These are phyloP conservation scores for Caenorhabditis japonica DNA, from an alignment of 2,888 invertebrate genomes.

Conservation along the genomic window DNA sequence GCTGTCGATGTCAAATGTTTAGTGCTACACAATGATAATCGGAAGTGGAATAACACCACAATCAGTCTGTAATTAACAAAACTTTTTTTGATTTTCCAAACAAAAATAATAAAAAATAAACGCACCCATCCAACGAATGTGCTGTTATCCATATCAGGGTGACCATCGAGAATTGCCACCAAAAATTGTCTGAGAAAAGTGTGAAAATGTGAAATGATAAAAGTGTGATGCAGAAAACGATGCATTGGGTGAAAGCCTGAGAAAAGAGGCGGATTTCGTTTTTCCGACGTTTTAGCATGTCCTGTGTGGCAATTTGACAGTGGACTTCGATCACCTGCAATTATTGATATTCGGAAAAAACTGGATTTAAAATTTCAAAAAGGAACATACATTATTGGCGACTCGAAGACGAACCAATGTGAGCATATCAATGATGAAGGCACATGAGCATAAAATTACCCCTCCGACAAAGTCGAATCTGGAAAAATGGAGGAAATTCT, in stretches of 20 bases:
- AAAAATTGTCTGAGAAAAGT: slow-evolving; percentile 35
- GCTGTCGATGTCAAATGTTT: slow-evolving; percentile 28
- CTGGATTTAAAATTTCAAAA: background rate
- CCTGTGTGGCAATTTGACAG: slow-evolving; percentile 10
- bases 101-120: background rate
- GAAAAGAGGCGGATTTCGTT: slow-evolving; percentile 43
- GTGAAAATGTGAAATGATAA: slow-evolving; percentile 43
- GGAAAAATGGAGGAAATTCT: background rate
- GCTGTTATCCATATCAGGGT: slow-evolving; percentile 46
- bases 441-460: slow-evolving; percentile 26
- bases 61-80: slow-evolving; percentile 26
- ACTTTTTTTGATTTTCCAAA: background rate
- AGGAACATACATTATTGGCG: slow-evolving; percentile 33
- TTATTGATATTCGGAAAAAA: too few relatives aligned
- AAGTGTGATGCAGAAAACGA: slow-evolving; percentile 39
- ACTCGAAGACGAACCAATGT: slow-evolving; percentile 25
- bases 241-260: slow-evolving; percentile 45
- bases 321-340: slow-evolving; percentile 23
- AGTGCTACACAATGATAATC: slow-evolving; percentile 17
- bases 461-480: slow-evolving; percentile 47
- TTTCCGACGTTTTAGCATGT: slow-evolving; percentile 28
- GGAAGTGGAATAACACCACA: slow-evolving; percentile 44
- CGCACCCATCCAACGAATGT: slow-evolving; percentile 41
- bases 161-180: slow-evolving; percentile 48
- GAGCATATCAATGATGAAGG: slow-evolving; percentile 36